Evolutionary conservation across 2,113 vertebrate genomes (phyloP).

Genomic region (Dinomys branickii): DNA sequence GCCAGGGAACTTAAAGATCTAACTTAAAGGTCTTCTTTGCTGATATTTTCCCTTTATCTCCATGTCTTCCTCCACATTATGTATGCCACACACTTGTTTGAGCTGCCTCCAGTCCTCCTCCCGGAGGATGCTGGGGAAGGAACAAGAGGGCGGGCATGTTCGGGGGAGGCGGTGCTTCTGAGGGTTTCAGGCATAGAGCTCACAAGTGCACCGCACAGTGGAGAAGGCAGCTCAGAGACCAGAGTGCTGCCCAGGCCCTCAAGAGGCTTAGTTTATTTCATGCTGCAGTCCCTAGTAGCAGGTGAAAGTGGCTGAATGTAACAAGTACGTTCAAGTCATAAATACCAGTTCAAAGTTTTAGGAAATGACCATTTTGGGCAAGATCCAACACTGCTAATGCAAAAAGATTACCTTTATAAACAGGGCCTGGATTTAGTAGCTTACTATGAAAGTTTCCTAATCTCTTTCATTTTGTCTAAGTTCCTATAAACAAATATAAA

Average conservation of each 20-base stretch:
- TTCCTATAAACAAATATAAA: background rate
- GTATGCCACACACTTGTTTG: background rate
- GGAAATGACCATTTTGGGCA: background rate
- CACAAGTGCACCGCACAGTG: rapidly evolving
- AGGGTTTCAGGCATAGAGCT: background rate
- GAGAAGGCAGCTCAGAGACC: background rate
- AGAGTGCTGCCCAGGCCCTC: background rate
- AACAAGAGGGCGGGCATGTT: background rate
- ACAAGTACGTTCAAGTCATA: background rate
- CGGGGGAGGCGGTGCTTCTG: rapidly evolving
- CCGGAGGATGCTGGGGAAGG: background rate
- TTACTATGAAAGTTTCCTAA: background rate
- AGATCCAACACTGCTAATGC: background rate
- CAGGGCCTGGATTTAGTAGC: background rate
- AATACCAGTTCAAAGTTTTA: background rate
- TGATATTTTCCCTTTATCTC: no score
- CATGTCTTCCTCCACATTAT: background rate
- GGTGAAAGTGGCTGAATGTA: background rate
- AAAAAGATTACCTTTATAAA: background rate
- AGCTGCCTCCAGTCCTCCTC: background rate
- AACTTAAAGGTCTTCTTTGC: background rate
- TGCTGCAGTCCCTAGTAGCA: background rate
- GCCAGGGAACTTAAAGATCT: background rate
- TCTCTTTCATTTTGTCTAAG: background rate
- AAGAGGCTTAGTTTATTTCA: background rate